Conservation (phyloP, 2,797 vertebrate genomes). For the Silurus aristotelis region DNA sequence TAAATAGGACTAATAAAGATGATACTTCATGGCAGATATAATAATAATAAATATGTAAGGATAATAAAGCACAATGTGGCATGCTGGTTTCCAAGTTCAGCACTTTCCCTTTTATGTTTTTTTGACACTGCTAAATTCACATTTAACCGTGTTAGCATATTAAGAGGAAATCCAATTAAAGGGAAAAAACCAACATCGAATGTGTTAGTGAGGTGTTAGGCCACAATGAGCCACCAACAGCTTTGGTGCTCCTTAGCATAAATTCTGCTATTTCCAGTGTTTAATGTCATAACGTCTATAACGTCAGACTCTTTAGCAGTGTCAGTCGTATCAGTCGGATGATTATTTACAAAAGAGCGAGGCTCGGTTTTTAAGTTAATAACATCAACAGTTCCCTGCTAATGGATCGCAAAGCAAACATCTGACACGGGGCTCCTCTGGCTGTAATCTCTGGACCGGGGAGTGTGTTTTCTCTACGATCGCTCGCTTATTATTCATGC, state of each 20-base stretch:
- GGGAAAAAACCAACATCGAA: not conserved
- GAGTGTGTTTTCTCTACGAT: not conserved
- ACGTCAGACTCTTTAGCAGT: not conserved
- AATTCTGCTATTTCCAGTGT: not conserved
- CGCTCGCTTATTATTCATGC: slow-evolving; percentile 18
- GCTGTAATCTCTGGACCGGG: not conserved
- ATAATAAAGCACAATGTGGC: not conserved
- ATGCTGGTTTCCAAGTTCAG: not conserved
- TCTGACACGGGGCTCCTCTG: not conserved
- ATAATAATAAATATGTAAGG: not conserved
- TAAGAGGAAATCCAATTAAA: not conserved
- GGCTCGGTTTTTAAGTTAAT: not conserved
- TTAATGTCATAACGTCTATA: not conserved
- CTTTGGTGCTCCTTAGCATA: not conserved
- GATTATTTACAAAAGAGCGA: not conserved
- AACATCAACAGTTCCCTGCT: not conserved
- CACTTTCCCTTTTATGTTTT: not conserved
- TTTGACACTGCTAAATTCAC: not conserved
- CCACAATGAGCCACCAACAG: not conserved
- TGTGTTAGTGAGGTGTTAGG: not conserved
- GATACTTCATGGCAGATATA: not conserved
- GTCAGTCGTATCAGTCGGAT: not conserved
- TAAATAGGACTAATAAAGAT: not conserved
- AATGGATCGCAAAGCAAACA: not conserved
- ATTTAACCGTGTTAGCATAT: not conserved